Evolutionary conservation across 2,797 vertebrate genomes (phyloP), one percentile per base, ranked within the genome.

Genomic region (Knipowitschia caucasica): DNA sequence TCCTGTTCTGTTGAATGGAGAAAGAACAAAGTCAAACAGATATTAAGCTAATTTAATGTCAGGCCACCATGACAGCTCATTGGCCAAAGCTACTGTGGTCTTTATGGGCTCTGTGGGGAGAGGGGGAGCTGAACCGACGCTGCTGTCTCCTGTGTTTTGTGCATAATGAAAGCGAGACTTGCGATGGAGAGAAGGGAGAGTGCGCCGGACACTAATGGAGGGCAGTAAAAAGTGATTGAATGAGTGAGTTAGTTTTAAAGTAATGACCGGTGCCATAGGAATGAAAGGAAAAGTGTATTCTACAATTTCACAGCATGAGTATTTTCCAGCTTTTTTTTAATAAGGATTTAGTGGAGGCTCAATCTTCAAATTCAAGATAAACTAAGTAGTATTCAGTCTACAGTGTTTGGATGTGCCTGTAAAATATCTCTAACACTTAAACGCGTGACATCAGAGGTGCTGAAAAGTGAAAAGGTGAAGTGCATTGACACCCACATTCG

Each of bases 401-500:
- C 20, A 11, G n/a, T 39, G 38, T 2, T 10, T 40, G 20, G 12
- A 43, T 25, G 40, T 43, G 12, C 3, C 5, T 43, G 12, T 6
- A 25, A 36, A 36, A 43, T 30, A 47, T 50, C 24, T 25, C 36
- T 56, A 60, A 59, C 59, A 67, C 53, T 67, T 20, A 57, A 50
- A 35, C 33, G 42, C 59, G 65, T 7, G 56, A 31, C 47, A 38
- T 56, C 26, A 39, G 43, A 50, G 10, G 34, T 24, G 58, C 33
- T 61, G 20, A 60, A 50, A 45, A 14, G 40, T 27, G 23, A 44
- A 50, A 52, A 76, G 57, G 54, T 61, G 56, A 57, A 77, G 54
- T 0, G 5, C 66, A 83, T 78, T 65, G 78, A 82, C 86, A 81
- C 72, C 73, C 20, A 56, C 60, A 23, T 63, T 47, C 27, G 31